phyloP scores from a whole-genome alignment of 2,888 invertebrate genomes.

The Parthenolecanium corni region DNA sequence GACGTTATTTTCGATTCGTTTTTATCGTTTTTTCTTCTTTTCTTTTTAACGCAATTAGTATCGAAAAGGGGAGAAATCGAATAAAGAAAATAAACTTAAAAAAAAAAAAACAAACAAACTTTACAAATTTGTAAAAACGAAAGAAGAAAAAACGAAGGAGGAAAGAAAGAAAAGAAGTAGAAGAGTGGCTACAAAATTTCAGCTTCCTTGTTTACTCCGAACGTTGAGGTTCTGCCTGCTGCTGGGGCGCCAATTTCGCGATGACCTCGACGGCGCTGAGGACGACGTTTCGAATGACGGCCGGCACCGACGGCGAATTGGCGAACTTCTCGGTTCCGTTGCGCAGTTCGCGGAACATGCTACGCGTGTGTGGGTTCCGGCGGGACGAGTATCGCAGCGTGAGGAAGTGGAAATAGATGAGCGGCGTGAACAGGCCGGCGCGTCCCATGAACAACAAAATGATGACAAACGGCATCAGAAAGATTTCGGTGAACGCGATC shows the following conservation, averaged over 20 bases:
- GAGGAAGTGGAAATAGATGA: slow-evolving; percentile 95
- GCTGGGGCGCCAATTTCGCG: slow-evolving; percentile 63
- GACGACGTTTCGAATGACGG: slow-evolving; percentile 49
- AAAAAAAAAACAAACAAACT: not conserved
- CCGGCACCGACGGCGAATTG: slow-evolving; percentile 56
- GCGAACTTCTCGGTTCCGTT: slow-evolving; percentile 57
- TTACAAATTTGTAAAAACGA: not conserved
- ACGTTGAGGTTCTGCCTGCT: slow-evolving; percentile 32
- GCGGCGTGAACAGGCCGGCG: slow-evolving; percentile 80
- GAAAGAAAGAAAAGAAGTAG: not conserved
- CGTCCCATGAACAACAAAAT: slow-evolving; percentile 78
- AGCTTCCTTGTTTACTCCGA: slow-evolving; percentile 1
- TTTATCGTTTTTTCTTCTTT: not conserved
- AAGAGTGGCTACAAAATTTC: not conserved
- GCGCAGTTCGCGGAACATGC: slow-evolving; percentile 79
- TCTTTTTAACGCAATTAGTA: not conserved
- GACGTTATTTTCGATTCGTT: not conserved
- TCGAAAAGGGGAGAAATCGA: not conserved
- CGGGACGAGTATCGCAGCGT: slow-evolving; percentile 83
- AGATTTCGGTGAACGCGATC: slow-evolving; percentile 86
- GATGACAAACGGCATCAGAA: slow-evolving; percentile 72
- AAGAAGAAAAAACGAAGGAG: not conserved
- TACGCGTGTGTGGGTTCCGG: slow-evolving; percentile 91
- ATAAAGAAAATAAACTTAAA: not conserved
- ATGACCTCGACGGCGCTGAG: slow-evolving; percentile 54